phyloP scores from a whole-genome alignment of 1,140 invertebrate genomes.

The Triops cancriformis region DNA sequence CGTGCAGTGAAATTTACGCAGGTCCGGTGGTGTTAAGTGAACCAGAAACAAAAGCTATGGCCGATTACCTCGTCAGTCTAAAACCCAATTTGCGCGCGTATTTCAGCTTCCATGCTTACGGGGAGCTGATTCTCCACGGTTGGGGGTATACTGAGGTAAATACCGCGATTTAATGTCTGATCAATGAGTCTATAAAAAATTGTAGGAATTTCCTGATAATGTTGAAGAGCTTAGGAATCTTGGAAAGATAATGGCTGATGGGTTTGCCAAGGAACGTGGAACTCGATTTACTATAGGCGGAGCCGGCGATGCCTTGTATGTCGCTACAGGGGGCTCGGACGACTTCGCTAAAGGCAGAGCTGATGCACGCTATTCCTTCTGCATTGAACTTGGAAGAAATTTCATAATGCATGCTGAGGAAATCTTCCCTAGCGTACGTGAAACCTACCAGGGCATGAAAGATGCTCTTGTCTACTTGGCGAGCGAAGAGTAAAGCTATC shows the following conservation, averaged over 20 bases:
- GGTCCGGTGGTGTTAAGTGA: conserved; percentile 70
- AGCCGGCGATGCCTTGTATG: not conserved
- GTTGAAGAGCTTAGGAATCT: not conserved
- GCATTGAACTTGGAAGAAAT: not conserved
- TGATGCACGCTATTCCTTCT: not conserved
- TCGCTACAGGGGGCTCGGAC: not conserved
- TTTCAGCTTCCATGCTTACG: not conserved
- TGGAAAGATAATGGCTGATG: not conserved
- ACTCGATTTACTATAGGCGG: not conserved
- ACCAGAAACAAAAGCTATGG: conserved; percentile 58
- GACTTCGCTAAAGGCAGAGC: not conserved
- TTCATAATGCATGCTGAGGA: not conserved
- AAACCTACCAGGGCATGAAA: not conserved
- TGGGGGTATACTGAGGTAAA: not conserved
- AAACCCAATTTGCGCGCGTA: not conserved
- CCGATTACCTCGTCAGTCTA: conserved; percentile 27
- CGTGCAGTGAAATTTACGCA: conserved; percentile 69
- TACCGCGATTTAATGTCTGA: not conserved
- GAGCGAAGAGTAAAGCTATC: not conserved
- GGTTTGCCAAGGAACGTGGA: not conserved
- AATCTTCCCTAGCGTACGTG: not conserved
- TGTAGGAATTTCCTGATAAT: not conserved
- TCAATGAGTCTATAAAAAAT: not conserved
- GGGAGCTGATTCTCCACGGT: not conserved
- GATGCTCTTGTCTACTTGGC: not conserved